Percentiles rank a stretch among this genome's conserved stretches.
phyloP scores from a whole-genome alignment of 2,888 invertebrate species.

The Caenorhabditis angaria region DNA sequence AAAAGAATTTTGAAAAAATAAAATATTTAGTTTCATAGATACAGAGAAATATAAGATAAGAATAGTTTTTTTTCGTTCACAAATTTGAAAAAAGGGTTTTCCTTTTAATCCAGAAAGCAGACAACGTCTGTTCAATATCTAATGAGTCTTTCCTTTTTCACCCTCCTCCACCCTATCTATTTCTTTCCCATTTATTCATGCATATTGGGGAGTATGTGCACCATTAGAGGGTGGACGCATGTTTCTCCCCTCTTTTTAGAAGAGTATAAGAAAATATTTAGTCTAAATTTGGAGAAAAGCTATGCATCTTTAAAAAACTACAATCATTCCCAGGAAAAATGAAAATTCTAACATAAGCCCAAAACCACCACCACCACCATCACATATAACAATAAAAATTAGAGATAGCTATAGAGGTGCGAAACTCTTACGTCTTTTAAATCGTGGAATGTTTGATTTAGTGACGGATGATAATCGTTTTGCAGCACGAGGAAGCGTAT shows the following conservation, averaged over 20 bases:
- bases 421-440: constrained; percentile 40
- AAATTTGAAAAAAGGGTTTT: constrained; percentile 7
- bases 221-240: not conserved
- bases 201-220: constrained; percentile 1
- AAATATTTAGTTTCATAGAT: too few relatives aligned
- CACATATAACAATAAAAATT: not conserved
- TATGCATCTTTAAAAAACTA: not conserved
- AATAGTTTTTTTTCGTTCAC: not conserved
- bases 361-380: not conserved
- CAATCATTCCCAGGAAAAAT: too few relatives aligned
- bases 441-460: constrained; percentile 37
- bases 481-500: constrained; percentile 34
- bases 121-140: constrained; percentile 2
- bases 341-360: not conserved
- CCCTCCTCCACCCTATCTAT: not conserved
- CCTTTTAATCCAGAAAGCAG: too few relatives aligned
- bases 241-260: not conserved
- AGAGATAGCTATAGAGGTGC: not conserved
- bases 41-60: too few relatives aligned
- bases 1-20: too few relatives aligned
- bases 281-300: not conserved
- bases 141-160: not conserved
- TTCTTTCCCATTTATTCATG: not conserved
- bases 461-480: constrained; percentile 22
- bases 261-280: not conserved